These are phyloP conservation scores for Phyllotis vaccarum DNA, from an alignment of 2,797 vertebrate genomes.

Conservation along the genomic window DNA sequence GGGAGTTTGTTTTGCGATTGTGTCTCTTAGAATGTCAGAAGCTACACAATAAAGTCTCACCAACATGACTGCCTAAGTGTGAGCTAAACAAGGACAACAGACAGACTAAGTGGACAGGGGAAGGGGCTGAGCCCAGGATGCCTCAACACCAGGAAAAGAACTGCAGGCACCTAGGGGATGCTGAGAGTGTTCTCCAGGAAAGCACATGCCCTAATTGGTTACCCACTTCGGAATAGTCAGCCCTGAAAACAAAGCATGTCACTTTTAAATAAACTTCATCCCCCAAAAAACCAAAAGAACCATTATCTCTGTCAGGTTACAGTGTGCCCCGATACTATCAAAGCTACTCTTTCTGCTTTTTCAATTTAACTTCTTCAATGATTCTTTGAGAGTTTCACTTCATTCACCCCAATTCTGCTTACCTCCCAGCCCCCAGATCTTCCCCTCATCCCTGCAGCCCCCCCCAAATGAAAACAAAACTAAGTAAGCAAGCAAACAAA, in stretches of 20 bases:
- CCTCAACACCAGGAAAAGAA: not conserved
- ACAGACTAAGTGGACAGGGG: not conserved
- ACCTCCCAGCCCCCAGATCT: not conserved
- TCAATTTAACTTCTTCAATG: not conserved
- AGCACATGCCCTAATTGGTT: not conserved
- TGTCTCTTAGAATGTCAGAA: too few species aligned
- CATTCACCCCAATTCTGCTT: not conserved
- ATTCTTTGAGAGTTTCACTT: not conserved
- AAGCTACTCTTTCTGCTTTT: constrained; percentile 2
- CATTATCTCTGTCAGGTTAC: not conserved
- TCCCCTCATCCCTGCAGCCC: not conserved
- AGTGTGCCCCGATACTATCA: not conserved
- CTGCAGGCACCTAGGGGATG: not conserved
- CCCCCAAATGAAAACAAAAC: not conserved
- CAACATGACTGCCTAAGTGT: not conserved
- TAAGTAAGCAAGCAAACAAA: not conserved
- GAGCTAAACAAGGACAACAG: not conserved
- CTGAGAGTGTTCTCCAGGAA: not conserved
- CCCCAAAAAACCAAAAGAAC: not conserved
- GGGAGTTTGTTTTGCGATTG: too few species aligned
- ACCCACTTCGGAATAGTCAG: not conserved
- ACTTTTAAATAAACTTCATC: not conserved
- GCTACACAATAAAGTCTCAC: too few species aligned
- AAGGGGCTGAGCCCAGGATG: not conserved
- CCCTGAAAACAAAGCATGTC: not conserved